These are phyloP conservation scores for Drosophila nigromelanica DNA, from an alignment of 1,140 invertebrate genomes.

Conservation along the genomic window DNA sequence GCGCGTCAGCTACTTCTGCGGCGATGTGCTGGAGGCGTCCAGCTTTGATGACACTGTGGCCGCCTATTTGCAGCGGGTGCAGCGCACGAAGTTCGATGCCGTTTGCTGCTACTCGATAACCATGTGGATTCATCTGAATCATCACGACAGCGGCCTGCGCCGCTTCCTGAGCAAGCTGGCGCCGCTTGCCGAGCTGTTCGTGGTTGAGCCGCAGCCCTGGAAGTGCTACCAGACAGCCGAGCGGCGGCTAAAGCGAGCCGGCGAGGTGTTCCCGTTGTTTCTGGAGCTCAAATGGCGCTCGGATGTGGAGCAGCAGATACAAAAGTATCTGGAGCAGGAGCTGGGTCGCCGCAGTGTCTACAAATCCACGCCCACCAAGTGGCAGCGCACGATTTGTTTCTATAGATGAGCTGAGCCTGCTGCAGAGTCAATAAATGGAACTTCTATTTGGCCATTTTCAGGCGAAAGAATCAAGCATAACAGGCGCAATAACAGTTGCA, in stretches of 20 bases:
- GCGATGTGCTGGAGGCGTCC: conserved; percentile 86
- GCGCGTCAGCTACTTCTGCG: conserved; percentile 85
- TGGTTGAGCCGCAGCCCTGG: conserved; percentile 93
- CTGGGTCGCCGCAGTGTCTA: conserved; percentile 85
- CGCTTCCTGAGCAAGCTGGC: conserved; percentile 86
- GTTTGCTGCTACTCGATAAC: conserved; percentile 92
- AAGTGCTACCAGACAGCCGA: conserved; percentile 91
- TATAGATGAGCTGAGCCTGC: conserved; percentile 48
- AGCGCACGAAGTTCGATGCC: conserved; percentile 87
- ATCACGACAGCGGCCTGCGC: conserved; percentile 89
- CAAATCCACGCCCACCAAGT: conserved; percentile 86
- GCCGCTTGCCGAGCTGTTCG: conserved; percentile 85
- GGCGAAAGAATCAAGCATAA: neutral
- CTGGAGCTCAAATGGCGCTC: conserved; percentile 86
- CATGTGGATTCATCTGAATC: conserved; percentile 94
- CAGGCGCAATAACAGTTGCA: neutral
- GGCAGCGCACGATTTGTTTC: conserved; percentile 87
- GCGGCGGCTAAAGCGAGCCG: conserved; percentile 87
- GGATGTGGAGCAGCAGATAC: conserved; percentile 87
- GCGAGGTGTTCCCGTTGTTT: conserved; percentile 86
- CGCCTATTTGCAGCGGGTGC: conserved; percentile 83
- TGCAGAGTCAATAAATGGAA: neutral
- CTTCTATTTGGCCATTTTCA: neutral
- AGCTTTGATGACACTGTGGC: conserved; percentile 78
- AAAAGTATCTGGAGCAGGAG: conserved; percentile 85